Conservation (phyloP, 2,113 vertebrate species). For the Laticauda laticaudata region DNA sequence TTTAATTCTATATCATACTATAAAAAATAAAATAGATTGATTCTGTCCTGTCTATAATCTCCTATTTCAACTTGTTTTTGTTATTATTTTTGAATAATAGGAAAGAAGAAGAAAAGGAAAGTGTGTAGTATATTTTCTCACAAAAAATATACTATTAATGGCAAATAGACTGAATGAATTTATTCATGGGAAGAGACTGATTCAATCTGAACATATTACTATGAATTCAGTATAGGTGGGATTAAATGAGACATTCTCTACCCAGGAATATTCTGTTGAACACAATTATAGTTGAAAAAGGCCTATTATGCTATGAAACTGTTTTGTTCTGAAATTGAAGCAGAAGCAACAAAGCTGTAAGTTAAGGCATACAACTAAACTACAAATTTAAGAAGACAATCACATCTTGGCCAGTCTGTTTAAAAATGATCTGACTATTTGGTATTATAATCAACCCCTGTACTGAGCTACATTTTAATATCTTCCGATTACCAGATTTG, state of each 20-base stretch:
- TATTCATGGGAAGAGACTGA: background rate
- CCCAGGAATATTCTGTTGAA: background rate
- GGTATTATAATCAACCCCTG: background rate
- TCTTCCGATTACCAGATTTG: background rate
- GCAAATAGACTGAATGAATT: conserved; percentile 4
- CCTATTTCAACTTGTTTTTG: conserved; percentile 13
- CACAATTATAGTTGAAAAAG: background rate
- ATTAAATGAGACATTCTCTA: background rate
- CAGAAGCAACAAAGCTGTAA: background rate
- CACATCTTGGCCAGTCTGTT: background rate
- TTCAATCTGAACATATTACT: conserved; percentile 5
- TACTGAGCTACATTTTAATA: background rate
- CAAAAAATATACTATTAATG: background rate
- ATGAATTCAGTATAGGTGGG: background rate
- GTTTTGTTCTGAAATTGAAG: background rate
- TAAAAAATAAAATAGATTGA: conserved; percentile 2
- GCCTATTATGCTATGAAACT: background rate
- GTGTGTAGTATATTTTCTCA: background rate
- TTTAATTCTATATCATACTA: conserved; percentile 12
- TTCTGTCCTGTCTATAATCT: background rate
- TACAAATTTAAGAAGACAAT: background rate
- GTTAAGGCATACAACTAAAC: background rate
- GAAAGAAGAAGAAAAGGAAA: background rate
- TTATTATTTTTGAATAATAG: background rate
- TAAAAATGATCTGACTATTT: background rate